These are phyloP conservation scores for Dermolepida albohirtum DNA, from an alignment of 2,888 invertebrate genomes.

Conservation along the genomic window DNA sequence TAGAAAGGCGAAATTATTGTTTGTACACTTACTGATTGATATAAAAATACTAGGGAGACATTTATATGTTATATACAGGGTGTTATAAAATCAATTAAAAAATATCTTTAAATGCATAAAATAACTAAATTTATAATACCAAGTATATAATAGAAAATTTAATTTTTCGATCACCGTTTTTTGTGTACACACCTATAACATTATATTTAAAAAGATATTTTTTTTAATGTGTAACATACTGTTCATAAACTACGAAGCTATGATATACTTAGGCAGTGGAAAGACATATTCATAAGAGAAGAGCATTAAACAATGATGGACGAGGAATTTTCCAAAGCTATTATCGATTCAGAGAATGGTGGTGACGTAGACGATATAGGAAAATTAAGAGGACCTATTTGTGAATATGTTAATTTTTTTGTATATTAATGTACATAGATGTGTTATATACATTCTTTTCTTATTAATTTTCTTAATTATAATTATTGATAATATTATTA, in stretches of 20 bases:
- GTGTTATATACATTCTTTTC: constrained; percentile 28
- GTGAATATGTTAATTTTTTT: constrained; percentile 43
- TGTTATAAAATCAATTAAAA: not conserved
- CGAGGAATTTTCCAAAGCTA: constrained; percentile 5
- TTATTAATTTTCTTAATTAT: not conserved
- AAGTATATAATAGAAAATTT: not conserved
- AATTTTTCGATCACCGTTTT: constrained; percentile 19
- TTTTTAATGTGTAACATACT: constrained; percentile 19
- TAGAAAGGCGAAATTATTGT: not conserved
- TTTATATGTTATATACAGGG: not conserved
- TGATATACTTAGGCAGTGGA: constrained; percentile 2
- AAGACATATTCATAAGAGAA: constrained; percentile 3
- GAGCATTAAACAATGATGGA: not conserved
- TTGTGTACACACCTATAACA: not conserved
- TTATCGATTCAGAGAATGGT: not conserved
- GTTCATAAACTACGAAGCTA: constrained; percentile 22
- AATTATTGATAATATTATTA: constrained; percentile 6
- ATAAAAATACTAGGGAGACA: not conserved
- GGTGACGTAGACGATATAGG: not conserved
- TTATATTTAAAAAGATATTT: not conserved
- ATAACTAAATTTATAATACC: not conserved
- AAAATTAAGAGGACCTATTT: constrained; percentile 29
- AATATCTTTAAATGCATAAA: not conserved
- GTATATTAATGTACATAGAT: constrained; percentile 44
- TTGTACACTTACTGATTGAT: not conserved